Evolutionary conservation across 1,140 invertebrate species (phyloP).

Genomic region (Pentalonia nigronervosa): DNA sequence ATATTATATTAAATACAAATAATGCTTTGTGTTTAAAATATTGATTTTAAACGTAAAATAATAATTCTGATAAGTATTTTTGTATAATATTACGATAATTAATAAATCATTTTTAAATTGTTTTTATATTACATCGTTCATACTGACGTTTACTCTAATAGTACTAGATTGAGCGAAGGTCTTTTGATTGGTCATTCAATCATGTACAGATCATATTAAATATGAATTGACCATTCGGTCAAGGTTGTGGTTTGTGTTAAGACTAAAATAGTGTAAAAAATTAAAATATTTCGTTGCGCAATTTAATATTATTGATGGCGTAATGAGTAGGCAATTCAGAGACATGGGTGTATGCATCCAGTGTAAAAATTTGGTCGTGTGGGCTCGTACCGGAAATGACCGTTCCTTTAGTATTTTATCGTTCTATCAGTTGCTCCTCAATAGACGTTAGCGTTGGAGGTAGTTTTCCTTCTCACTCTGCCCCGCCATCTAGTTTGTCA

Average conservation of each 20-base stretch:
- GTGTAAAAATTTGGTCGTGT: not conserved
- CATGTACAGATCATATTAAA: not conserved
- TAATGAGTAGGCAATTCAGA: conserved; percentile 53
- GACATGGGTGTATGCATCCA: conserved; percentile 19
- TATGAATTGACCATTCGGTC: not conserved
- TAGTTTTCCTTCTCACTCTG: not conserved
- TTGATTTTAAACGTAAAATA: not conserved
- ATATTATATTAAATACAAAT: not conserved
- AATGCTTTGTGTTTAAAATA: not conserved
- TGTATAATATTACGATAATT: not conserved
- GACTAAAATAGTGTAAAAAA: not conserved
- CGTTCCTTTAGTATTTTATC: not conserved
- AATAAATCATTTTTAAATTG: conserved; percentile 3
- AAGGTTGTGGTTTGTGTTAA: conserved; percentile 21
- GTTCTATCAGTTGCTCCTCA: not conserved
- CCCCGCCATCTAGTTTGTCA: not conserved
- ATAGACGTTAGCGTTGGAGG: not conserved
- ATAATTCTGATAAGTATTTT: not conserved
- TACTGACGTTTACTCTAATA: conserved; percentile 1
- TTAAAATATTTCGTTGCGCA: not conserved
- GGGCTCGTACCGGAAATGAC: conserved; percentile 29
- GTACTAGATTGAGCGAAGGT: not conserved
- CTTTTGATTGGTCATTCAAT: conserved; percentile 22
- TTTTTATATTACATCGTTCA: not conserved
- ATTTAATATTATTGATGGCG: conserved; percentile 37